phyloP scores from a whole-genome alignment of 35 echinoderm and acorn worm genomes.

The Nesometra sesokonis region DNA sequence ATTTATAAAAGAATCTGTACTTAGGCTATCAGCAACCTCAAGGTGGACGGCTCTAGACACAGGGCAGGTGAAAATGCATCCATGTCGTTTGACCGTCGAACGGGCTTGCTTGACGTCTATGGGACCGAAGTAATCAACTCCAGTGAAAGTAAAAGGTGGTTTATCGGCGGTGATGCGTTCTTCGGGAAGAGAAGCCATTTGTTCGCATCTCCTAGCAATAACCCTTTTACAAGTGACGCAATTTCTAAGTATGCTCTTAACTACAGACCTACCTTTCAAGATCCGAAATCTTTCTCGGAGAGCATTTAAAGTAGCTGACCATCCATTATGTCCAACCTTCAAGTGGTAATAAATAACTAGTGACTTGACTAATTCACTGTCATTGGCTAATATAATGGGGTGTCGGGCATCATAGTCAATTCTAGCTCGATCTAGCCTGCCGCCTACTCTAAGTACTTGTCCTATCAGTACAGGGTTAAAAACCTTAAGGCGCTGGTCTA shows the following conservation, averaged over 20 bases:
- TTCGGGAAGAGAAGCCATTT: slow-evolving; percentile 13
- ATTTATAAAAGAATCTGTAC: slow-evolving; percentile 23
- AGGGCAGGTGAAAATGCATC: slow-evolving; percentile 20
- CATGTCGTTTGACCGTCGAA: slow-evolving; percentile 8
- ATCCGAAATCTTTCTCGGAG: slow-evolving; percentile 30
- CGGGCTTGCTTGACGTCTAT: slow-evolving; percentile 4
- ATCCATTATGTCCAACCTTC: slow-evolving; percentile 26
- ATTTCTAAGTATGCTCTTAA: slow-evolving; percentile 5
- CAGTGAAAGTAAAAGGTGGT: slow-evolving; percentile 17
- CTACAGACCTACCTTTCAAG: slow-evolving; percentile 23
- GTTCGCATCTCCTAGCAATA: background rate
- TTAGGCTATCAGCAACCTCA: slow-evolving; percentile 20
- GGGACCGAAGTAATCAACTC: slow-evolving; percentile 26
- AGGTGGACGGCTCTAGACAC: slow-evolving; percentile 6
- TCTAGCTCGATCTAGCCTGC: background rate
- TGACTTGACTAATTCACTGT: background rate
- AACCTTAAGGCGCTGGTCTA: background rate
- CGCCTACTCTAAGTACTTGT: slow-evolving; percentile 9
- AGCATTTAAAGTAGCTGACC: slow-evolving; percentile 1
- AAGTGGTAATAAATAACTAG: slow-evolving; percentile 11
- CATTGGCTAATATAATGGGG: background rate
- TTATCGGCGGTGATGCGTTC: slow-evolving; percentile 13
- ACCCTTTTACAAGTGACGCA: slow-evolving; percentile 5
- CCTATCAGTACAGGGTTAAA: background rate
- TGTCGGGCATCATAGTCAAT: background rate